These are phyloP conservation scores for Poeciliopsis turrubarensis DNA, from an alignment of 2,113 vertebrate species.

Conservation along the genomic window DNA sequence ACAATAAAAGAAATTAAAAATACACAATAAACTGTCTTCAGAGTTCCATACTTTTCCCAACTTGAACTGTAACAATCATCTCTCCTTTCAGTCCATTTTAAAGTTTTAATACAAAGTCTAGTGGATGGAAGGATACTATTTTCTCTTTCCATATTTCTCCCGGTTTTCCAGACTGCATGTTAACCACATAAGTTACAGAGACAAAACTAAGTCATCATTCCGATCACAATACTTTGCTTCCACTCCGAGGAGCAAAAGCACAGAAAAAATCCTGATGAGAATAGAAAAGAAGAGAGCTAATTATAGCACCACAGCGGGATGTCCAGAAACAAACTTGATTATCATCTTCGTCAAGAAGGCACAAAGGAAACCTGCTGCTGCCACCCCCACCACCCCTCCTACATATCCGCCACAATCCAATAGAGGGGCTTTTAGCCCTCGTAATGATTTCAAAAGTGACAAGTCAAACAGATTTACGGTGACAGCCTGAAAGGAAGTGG, in stretches of 20 bases:
- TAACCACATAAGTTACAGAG: not conserved
- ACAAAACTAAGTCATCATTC: not conserved
- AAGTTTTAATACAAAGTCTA: too few relatives aligned
- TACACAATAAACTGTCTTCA: not conserved
- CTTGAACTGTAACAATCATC: too few relatives aligned
- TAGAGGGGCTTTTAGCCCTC: constrained; percentile 91
- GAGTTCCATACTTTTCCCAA: not conserved
- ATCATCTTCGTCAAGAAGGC: constrained; percentile 74
- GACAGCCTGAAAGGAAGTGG: constrained; percentile 88
- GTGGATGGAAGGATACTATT: too few relatives aligned
- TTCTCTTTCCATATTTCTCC: too few relatives aligned
- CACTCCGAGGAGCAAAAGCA: constrained; percentile 59
- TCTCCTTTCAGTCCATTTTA: too few relatives aligned
- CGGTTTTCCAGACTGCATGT: too few relatives aligned
- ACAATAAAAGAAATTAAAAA: not conserved
- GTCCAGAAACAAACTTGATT: constrained; percentile 80
- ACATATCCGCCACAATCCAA: constrained; percentile 79
- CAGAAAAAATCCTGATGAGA: constrained; percentile 31
- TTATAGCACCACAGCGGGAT: constrained; percentile 76
- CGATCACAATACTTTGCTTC: constrained; percentile 11
- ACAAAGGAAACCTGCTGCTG: constrained; percentile 76
- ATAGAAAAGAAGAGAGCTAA: constrained; percentile 65
- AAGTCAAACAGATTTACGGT: constrained; percentile 90
- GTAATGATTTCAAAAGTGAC: constrained; percentile 95
- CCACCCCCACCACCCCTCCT: constrained; percentile 35